Evolutionary conservation across 2,797 vertebrate species (phyloP).

Genomic region (Leuciscus waleckii): DNA sequence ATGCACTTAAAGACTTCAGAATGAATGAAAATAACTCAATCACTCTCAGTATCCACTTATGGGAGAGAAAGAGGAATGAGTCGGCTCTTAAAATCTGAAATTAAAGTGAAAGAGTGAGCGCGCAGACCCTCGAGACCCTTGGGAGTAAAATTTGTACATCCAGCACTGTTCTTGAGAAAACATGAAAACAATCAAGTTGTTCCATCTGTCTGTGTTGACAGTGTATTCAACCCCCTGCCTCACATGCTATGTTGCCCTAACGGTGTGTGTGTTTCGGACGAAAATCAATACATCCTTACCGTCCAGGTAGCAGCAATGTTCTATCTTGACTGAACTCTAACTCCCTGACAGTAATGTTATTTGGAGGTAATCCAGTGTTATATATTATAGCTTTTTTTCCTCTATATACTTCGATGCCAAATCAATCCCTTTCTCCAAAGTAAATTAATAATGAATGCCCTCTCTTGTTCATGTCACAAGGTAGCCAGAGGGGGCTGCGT

Average conservation of each 20-base stretch:
- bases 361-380: conserved; percentile 66
- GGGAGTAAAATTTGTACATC: conserved; percentile 12
- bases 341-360: conserved; percentile 58
- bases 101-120: not conserved
- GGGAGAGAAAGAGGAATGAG: not conserved
- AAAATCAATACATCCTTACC: conserved; percentile 46
- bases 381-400: conserved; percentile 68
- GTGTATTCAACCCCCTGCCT: conserved; percentile 1
- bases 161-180: not conserved
- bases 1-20: conserved; percentile 33
- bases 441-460: conserved; percentile 64
- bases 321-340: conserved; percentile 21
- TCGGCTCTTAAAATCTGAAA: conserved; percentile 21
- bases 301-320: conserved; percentile 26
- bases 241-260: not conserved
- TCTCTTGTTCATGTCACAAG: conserved; percentile 53
- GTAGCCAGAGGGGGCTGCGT: conserved; percentile 39
- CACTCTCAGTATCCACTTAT: conserved; percentile 12
- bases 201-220: conserved; percentile 26
- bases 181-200: conserved; percentile 37
- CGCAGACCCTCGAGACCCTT: not conserved
- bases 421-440: conserved; percentile 62
- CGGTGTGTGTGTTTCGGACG: conserved; percentile 12
- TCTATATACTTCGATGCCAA: conserved; percentile 62
- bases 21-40: conserved; percentile 41